A percentile compares a stretch with the other conserved stretches of the same genome.
phyloP scores from a whole-genome alignment of 2,888 invertebrate species.

The Brenthis ino region DNA sequence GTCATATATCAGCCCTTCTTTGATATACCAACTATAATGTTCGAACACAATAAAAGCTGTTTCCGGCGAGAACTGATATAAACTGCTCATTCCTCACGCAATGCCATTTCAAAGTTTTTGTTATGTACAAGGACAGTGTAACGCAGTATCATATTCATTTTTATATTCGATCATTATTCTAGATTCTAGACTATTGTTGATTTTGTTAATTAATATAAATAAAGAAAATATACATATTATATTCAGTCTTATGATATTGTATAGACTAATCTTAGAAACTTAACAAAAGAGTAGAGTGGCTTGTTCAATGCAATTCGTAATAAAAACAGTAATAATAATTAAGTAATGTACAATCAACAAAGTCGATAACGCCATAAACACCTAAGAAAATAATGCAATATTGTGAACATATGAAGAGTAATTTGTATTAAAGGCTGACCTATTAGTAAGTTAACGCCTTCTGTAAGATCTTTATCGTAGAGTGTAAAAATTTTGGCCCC shows the following conservation, averaged over 20 bases:
- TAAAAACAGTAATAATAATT: no score
- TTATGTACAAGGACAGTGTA: conserved; percentile 2
- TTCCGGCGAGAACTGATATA: conserved; percentile 27
- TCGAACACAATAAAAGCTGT: conserved; percentile 12
- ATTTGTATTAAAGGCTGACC: conserved; percentile 61
- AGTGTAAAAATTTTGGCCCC: conserved; percentile 86
- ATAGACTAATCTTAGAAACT: no score
- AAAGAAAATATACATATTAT: no score
- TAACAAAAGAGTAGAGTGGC: no score
- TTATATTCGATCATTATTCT: no score
- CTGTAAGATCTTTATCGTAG: conserved; percentile 88
- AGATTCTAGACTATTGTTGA: no score
- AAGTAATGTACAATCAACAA: no score
- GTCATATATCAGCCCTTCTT: no score
- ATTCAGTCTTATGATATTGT: no score
- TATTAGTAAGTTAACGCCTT: conserved; percentile 88
- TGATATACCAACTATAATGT: conserved; percentile 13
- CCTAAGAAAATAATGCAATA: background rate
- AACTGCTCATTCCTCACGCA: conserved; percentile 30
- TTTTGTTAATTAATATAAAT: no score
- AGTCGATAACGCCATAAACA: background rate
- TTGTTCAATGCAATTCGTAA: no score
- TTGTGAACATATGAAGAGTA: background rate
- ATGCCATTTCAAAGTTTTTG: conserved; percentile 19
- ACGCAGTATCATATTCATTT: background rate